A percentile compares a stretch with the other conserved stretches of the same genome.
Evolutionary conservation across 2,888 invertebrate genomes (phyloP).

Genomic region (Chloroclystis v-ata): DNA sequence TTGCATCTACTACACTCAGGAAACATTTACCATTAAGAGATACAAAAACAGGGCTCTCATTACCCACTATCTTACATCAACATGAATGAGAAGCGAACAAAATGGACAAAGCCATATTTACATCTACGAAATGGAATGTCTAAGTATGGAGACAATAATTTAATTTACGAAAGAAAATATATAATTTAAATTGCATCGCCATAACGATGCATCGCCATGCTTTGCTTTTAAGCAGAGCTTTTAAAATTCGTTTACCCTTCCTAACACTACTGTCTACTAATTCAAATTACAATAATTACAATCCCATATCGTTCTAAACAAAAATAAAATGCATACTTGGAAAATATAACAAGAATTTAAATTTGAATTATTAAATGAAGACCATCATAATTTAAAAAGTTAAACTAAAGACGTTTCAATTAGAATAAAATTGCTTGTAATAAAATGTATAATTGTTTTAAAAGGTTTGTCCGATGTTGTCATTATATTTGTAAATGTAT

Average conservation of each 20-base stretch:
- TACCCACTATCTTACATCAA: conserved; percentile 38
- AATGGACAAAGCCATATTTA: conserved; percentile 46
- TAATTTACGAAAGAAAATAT: conserved; percentile 20
- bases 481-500: not conserved
- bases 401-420: too few species aligned
- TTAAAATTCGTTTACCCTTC: conserved; percentile 22
- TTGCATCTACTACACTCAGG: conserved; percentile 30
- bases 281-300: not conserved
- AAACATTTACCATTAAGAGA: conserved; percentile 27
- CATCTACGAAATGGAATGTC: conserved; percentile 59
- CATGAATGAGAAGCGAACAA: conserved; percentile 34
- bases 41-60: conserved; percentile 29
- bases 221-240: conserved; percentile 21
- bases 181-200: conserved; percentile 11
- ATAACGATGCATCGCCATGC: conserved; percentile 2
- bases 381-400: too few species aligned
- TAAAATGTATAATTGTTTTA: too few species aligned
- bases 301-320: not conserved
- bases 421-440: too few species aligned
- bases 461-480: too few species aligned
- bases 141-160: conserved; percentile 49
- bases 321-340: not conserved
- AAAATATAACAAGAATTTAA: too few species aligned
- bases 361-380: too few species aligned
- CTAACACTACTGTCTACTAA: conserved; percentile 22